phyloP scores from a whole-genome alignment of 2,113 vertebrate genomes.

The Albula goreensis region DNA sequence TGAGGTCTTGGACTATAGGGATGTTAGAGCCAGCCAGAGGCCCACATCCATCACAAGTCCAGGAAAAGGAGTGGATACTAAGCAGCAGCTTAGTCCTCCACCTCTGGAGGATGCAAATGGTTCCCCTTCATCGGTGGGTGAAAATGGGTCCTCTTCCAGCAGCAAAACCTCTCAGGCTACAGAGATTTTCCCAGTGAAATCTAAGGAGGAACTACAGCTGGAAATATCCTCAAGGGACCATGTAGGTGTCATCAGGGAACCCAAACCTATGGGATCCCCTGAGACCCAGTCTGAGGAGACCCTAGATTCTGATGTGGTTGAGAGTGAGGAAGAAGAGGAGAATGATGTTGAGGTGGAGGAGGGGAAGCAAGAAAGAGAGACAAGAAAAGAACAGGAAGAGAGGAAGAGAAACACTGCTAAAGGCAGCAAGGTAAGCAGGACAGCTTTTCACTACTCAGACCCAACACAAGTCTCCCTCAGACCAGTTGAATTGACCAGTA shows the following conservation, averaged over 20 bases:
- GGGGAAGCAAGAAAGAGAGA: background rate
- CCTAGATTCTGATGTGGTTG: slow-evolving; percentile 42
- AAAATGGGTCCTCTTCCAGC: background rate
- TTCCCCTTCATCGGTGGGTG: background rate
- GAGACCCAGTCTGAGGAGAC: slow-evolving; percentile 38
- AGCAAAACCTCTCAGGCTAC: background rate
- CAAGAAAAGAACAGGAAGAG: slow-evolving; percentile 9
- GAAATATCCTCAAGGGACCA: background rate
- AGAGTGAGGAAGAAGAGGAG: slow-evolving; percentile 47
- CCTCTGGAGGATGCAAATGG: background rate
- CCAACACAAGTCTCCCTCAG: too few relatives aligned
- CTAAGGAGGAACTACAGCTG: slow-evolving; percentile 17
- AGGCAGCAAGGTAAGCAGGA: slow-evolving; percentile 53
- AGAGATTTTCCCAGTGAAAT: slow-evolving; percentile 33
- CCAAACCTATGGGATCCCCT: slow-evolving; percentile 14
- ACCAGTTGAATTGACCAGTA: too few relatives aligned
- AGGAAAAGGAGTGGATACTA: slow-evolving; percentile 13
- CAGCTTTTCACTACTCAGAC: background rate
- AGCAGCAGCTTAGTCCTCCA: background rate
- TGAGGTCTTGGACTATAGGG: background rate
- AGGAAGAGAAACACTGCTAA: slow-evolving; percentile 24
- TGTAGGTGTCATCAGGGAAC: slow-evolving; percentile 23
- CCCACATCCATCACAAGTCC: background rate
- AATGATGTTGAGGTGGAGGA: slow-evolving; percentile 11
- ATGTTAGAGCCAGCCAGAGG: background rate